Base-by-base conservation (phyloP, 2,113 vertebrate species). In the Columba livia region DNA sequence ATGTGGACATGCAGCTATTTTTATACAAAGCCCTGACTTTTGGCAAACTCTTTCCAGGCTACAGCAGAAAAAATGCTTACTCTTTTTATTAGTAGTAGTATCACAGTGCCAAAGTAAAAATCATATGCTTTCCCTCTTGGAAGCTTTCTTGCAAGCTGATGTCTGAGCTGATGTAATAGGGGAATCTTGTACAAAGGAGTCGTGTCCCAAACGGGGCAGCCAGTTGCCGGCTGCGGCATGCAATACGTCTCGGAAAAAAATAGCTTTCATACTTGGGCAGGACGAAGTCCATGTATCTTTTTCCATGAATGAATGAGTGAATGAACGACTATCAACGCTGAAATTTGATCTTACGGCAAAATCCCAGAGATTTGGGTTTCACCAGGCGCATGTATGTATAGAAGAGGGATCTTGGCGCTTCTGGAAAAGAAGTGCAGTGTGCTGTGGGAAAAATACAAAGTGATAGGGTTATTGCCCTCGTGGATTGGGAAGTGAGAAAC, bases 1-100 rank as follows among this genome's bases (percentile, higher is more conserved):
- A 95, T 97, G 93, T 93, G 96, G 97, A 98, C 97, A 72, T 53
- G 77, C 60, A 94, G 89, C 92, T 98, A 97, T 98, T 98, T 98
- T 98, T 97, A 91, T 54, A 83, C 1, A 1, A 95, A 96, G 25
- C 19, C 51, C 71, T 24, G 66, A 88, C 88, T 97, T 97, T 96
- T 97, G 93, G 95, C 96, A 96, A 95, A 95, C 34, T 74, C 71
- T 89, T 95, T 94, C 75, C 78, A 90, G 93, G 62, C 90, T 88
- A 23, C 58, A 91, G 84, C 80, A 96, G 94, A 95, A 97, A 95
- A 97, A 96, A 95, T 51, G 17, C 29, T 86, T 80, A 60, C 18
- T 82, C 38, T 38, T 71, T 90, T 79, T 90, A 73, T 60, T 91
- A 79, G 31, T 38, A 62, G 42, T 74, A 70, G 32, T 57, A 60